phyloP scores from a whole-genome alignment of 2,888 invertebrate species.

The Agriotes lineatus region DNA sequence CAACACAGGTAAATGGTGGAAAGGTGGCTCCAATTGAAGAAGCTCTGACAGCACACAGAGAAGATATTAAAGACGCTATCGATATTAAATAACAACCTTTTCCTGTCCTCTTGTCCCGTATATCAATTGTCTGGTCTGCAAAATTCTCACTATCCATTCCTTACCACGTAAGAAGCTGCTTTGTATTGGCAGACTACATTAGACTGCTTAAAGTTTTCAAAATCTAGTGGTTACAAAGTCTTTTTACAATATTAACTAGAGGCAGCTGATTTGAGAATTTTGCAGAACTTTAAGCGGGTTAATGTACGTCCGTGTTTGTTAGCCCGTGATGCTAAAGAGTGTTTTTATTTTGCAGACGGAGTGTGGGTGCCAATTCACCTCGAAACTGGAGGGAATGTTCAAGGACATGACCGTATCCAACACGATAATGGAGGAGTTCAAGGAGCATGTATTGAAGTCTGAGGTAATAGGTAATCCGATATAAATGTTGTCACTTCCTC shows the following conservation, averaged over 20 bases:
- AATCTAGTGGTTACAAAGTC: no score
- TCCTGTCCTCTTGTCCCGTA: slow-evolving; percentile 4
- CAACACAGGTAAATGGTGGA: slow-evolving; percentile 8
- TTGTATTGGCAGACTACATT: slow-evolving; percentile 49
- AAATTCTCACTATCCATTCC: slow-evolving; percentile 53
- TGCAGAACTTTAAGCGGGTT: slow-evolving; percentile 53
- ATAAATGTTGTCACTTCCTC: not conserved
- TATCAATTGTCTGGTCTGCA: slow-evolving; percentile 47
- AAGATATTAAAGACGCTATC: not conserved
- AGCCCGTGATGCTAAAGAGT: no score
- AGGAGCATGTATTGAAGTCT: slow-evolving; percentile 85
- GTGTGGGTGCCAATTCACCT: slow-evolving; percentile 99
- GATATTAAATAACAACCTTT: not conserved
- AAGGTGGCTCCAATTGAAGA: slow-evolving; percentile 2
- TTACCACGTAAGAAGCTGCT: slow-evolving; percentile 43
- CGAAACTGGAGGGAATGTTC: slow-evolving; percentile 99
- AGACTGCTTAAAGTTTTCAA: slow-evolving; percentile 46
- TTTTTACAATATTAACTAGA: not conserved
- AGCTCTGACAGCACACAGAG: not conserved
- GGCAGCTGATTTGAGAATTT: slow-evolving; percentile 54
- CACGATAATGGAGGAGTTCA: slow-evolving; percentile 98
- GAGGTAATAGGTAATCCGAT: slow-evolving; percentile 68
- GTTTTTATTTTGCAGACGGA: slow-evolving; percentile 93
- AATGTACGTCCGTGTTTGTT: slow-evolving; percentile 57
- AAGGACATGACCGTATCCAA: slow-evolving; percentile 99